Conservation (phyloP, 2,888 invertebrate species). For the Synanthedon tipuliformis region DNA sequence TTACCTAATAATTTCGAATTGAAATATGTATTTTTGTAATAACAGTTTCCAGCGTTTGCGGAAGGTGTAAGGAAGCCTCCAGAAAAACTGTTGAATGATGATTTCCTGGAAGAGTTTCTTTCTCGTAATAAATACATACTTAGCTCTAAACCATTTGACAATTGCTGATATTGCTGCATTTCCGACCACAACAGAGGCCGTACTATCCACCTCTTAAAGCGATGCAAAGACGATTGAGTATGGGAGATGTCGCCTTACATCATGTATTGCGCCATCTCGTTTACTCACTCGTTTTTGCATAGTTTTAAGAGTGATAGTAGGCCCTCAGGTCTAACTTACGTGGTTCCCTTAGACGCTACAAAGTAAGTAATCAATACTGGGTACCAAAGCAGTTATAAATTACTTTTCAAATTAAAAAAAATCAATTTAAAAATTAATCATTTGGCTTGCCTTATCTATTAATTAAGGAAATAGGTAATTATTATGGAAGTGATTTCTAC, state of each 20-base stretch:
- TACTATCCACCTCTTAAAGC: no score
- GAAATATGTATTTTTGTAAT: background rate
- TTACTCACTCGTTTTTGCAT: no score
- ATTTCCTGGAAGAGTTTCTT: conserved; percentile 55
- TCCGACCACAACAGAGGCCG: conserved; percentile 29
- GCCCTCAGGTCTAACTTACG: conserved; percentile 21
- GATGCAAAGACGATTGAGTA: no score
- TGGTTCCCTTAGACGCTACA: conserved; percentile 26
- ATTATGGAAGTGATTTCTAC: no score
- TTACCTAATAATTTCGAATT: background rate
- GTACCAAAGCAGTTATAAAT: no score
- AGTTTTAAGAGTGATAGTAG: no score
- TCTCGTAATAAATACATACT: conserved; percentile 52
- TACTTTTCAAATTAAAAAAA: no score
- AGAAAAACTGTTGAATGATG: conserved; percentile 32
- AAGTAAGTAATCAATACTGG: conserved; percentile 13
- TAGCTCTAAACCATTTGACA: conserved; percentile 59
- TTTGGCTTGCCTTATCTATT: no score
- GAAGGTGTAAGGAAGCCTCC: conserved; percentile 30
- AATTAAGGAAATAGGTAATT: no score
- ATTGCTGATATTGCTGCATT: conserved; percentile 64
- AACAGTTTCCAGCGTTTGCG: conserved; percentile 32
- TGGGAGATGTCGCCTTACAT: no score
- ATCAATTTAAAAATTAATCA: no score
- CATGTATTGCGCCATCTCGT: no score